Percentiles rank a stretch among this genome's conserved stretches.
These are phyloP conservation scores for Brienomyrus longianalis DNA, from an alignment of 2,113 vertebrate species.

Conservation along the genomic window DNA sequence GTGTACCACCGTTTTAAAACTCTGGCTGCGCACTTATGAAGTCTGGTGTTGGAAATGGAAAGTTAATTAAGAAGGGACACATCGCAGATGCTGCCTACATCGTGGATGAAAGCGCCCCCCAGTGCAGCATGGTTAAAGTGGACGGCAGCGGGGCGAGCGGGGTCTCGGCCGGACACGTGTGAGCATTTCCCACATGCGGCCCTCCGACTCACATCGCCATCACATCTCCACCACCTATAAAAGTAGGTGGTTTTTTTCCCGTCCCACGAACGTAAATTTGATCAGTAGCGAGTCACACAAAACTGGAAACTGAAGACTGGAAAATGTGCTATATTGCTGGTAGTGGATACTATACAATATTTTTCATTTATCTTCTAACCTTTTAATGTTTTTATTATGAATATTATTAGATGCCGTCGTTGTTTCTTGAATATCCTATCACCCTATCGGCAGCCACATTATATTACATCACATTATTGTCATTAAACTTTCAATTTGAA, in stretches of 20 bases:
- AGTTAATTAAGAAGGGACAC: conserved; percentile 9
- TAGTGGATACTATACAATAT: neutral
- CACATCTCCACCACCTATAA: neutral
- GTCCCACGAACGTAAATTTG: too few relatives aligned
- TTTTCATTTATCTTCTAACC: neutral
- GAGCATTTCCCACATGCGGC: neutral
- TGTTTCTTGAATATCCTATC: neutral
- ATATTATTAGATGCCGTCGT: neutral
- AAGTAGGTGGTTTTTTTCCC: neutral
- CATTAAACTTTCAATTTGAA: neutral
- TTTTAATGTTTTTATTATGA: neutral
- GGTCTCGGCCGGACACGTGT: neutral
- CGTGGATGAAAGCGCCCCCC: neutral
- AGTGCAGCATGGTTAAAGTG: neutral
- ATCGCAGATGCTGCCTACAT: neutral
- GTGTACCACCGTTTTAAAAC: neutral
- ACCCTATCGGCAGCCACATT: neutral
- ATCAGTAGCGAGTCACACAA: neutral
- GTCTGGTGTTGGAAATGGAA: conserved; percentile 9
- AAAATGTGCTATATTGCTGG: neutral
- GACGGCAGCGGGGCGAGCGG: too few relatives aligned
- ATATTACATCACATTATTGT: neutral
- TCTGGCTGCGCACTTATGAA: neutral
- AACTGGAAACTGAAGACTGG: too few relatives aligned
- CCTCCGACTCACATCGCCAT: neutral